Percentiles rank a stretch among this genome's conserved stretches.
Conservation (phyloP, 2,888 invertebrate species). For the Acheta domesticus region DNA sequence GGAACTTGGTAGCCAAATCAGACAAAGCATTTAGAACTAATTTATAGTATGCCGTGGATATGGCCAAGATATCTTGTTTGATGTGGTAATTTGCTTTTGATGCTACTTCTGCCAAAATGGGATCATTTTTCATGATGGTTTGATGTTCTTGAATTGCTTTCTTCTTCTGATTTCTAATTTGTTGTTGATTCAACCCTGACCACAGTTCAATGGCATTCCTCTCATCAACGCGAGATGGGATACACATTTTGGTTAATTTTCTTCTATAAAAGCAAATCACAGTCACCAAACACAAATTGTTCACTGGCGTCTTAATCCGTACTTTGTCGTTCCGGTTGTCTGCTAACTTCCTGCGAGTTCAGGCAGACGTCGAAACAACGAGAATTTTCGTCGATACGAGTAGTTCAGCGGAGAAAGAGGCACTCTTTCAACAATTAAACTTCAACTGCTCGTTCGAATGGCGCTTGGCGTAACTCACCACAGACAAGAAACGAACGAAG, state of each 20-base stretch:
- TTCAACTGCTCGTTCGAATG: too few species aligned
- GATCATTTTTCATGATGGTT: constrained; percentile 6
- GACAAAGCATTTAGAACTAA: constrained; percentile 49
- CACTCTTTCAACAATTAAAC: background rate
- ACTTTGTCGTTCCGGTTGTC: background rate
- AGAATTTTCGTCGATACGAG: background rate
- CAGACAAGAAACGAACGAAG: too few species aligned
- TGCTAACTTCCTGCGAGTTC: constrained; percentile 1
- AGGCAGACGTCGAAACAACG: background rate
- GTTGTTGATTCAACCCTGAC: background rate
- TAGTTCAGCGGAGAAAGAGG: background rate
- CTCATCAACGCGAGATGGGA: background rate
- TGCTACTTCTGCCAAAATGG: background rate
- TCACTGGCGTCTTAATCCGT: background rate
- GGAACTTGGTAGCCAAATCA: constrained; percentile 46
- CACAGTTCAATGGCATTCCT: background rate
- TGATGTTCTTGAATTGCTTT: background rate
- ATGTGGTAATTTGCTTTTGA: background rate
- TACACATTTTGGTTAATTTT: background rate
- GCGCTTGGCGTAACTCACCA: too few species aligned
- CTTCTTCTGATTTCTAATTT: background rate
- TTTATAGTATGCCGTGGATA: constrained; percentile 53
- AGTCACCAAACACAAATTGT: background rate
- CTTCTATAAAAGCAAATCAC: background rate
- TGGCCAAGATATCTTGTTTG: constrained; percentile 49